Evolutionary conservation across 2,113 vertebrate genomes (phyloP).

Genomic region (Erythrolamprus reginae): DNA sequence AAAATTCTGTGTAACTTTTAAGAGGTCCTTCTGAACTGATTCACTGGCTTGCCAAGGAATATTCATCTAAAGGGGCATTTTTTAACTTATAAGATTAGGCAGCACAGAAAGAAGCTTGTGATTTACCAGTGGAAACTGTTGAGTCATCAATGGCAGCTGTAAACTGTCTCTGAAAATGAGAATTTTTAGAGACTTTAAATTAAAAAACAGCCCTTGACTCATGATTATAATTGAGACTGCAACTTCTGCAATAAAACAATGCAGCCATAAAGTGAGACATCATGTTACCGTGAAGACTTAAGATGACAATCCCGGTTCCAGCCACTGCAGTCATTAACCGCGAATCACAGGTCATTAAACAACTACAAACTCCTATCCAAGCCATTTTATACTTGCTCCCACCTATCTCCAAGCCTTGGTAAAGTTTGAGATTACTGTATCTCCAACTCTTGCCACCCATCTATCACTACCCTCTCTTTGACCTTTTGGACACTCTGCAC

Average conservation of each 20-base stretch:
- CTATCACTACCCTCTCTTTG: background rate
- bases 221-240: background rate
- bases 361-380: too few species aligned
- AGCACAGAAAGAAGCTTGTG: background rate
- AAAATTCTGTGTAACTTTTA: background rate
- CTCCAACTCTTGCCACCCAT: background rate
- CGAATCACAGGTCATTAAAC: too few species aligned
- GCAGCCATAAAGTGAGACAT: background rate
- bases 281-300: background rate
- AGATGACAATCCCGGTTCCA: too few species aligned
- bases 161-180: background rate
- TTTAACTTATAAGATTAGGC: background rate
- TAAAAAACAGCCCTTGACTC: background rate
- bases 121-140: constrained; percentile 10
- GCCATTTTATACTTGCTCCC: too few species aligned
- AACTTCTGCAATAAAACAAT: background rate
- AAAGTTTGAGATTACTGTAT: too few species aligned
- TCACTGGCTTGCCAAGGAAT: background rate
- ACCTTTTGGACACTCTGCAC: background rate
- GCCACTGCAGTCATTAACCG: too few species aligned
- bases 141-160: constrained; percentile 14
- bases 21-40: background rate
- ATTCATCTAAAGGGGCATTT: background rate
- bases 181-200: constrained; percentile 31
- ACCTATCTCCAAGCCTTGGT: too few species aligned